Base-by-base conservation (phyloP, 2,888 invertebrate genomes). In the Drosophila meridionalis region DNA sequence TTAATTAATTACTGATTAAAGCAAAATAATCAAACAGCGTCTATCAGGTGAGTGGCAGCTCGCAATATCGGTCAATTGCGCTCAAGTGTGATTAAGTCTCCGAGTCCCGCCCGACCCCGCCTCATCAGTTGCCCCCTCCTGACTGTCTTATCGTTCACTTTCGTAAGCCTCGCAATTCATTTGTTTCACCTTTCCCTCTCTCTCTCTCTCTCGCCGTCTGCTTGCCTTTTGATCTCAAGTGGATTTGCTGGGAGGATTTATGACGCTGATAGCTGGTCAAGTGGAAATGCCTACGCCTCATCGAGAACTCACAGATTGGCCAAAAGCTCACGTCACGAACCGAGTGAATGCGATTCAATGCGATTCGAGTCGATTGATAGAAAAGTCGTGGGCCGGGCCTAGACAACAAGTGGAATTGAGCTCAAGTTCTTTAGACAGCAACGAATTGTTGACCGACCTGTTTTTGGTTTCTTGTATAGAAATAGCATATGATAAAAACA, bases 1-100 rank as follows among this genome's bases (percentile, higher is more conserved):
- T 90, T 81, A 87, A 90, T 87, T 87, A 87, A 82, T 87, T 82
- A 82, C 82, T 88, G 90, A 87, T 88, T 87, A 73, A 55, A 55
- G 20, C 42, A 14, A 32, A 64, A 57, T 82, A 86, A 61, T 58
- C 53, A 63, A 71, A 63, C 55, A 55, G 34, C 47, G 52, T 63
- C 82, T 69, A 80, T 73, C 78, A 73, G 69, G 81, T 86, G 76
- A 78, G 62, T 67, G 87, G 45, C 63, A 55, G 53, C 73, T 61
- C 56, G 69, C 69, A 76, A 87, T 87, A 90, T 87, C 90, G 90
- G 87, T 87, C 89, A 87, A 87, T 87, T 78, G 82, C 67, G 74
- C 69, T 82, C 72, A 80, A 80, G 80, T 88, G 64, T 83, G 90
- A 88, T 87, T 90, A 86, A 78, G 74, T 69, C 66, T 40, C 55